phyloP scores from a whole-genome alignment of 2,888 invertebrate genomes.

The Dryadula phaetusa region DNA sequence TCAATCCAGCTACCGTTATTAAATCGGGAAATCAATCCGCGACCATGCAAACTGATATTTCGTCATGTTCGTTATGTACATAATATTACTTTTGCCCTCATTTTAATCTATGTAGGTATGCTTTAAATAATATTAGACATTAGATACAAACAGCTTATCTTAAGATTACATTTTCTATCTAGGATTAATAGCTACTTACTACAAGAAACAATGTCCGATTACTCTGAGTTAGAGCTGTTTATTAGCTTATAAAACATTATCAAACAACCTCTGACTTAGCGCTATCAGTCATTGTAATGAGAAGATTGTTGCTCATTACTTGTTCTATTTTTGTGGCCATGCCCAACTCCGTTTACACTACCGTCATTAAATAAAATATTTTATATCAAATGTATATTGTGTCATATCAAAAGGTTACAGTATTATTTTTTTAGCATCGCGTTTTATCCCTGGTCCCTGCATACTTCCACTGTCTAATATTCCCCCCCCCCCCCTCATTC shows the following conservation, averaged over 20 bases:
- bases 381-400: too few relatives aligned
- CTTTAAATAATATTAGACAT: background rate
- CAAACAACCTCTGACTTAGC: constrained; percentile 42
- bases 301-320: constrained; percentile 41
- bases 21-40: too few relatives aligned
- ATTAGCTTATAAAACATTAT: constrained; percentile 46
- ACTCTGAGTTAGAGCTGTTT: constrained; percentile 40
- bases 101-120: background rate
- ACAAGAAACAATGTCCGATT: constrained; percentile 48
- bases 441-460: too few relatives aligned
- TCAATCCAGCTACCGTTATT: too few relatives aligned
- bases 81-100: background rate
- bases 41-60: too few relatives aligned
- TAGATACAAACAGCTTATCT: constrained; percentile 37
- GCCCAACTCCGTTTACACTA: constrained; percentile 12
- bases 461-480: too few relatives aligned
- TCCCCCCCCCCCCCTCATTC: too few relatives aligned
- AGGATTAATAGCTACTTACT: constrained; percentile 45
- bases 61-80: background rate
- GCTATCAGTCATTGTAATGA: constrained; percentile 52
- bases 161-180: constrained; percentile 39
- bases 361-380: too few relatives aligned
- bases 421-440: too few relatives aligned
- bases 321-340: constrained; percentile 25
- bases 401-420: too few relatives aligned